Percentiles rank a stretch among this genome's conserved stretches.
Conservation (phyloP, 2,888 invertebrate species). For the Parapristionchus giblindavisi region DNA sequence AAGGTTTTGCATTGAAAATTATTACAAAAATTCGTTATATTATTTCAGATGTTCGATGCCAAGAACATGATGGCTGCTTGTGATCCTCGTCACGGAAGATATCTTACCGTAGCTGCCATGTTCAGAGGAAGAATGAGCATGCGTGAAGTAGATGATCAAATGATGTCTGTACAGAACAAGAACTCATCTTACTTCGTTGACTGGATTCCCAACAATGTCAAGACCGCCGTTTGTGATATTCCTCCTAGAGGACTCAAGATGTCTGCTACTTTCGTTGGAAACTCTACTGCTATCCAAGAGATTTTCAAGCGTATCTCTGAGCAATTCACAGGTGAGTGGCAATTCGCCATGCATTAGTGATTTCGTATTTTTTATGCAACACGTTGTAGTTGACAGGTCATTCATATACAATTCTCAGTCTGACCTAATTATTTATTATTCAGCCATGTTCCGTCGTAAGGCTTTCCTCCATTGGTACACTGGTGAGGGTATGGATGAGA, state of each 20-base stretch:
- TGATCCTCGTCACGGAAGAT: slow-evolving; percentile 74
- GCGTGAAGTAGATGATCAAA: slow-evolving; percentile 69
- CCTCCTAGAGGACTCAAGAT: slow-evolving; percentile 87
- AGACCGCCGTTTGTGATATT: slow-evolving; percentile 92
- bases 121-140: slow-evolving; percentile 77
- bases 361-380: no score
- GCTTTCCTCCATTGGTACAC: slow-evolving; percentile 98
- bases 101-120: slow-evolving; percentile 76
- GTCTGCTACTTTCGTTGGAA: slow-evolving; percentile 91
- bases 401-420: no score
- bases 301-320: slow-evolving; percentile 86
- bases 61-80: slow-evolving; percentile 74
- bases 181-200: slow-evolving; percentile 63
- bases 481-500: slow-evolving; percentile 95
- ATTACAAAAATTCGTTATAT: slow-evolving; percentile 30
- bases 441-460: slow-evolving; percentile 91
- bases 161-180: slow-evolving; percentile 62
- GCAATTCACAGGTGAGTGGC: slow-evolving; percentile 77
- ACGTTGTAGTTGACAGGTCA: no score
- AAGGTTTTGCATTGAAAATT: no score
- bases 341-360: not conserved
- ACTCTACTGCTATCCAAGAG: slow-evolving; percentile 87
- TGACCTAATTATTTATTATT: no score
- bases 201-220: slow-evolving; percentile 80
- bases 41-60: slow-evolving; percentile 76